Percentiles rank a stretch among this genome's conserved stretches.
phyloP scores from a whole-genome alignment of 2,797 vertebrate genomes.

The Neopelma chrysocephalum region DNA sequence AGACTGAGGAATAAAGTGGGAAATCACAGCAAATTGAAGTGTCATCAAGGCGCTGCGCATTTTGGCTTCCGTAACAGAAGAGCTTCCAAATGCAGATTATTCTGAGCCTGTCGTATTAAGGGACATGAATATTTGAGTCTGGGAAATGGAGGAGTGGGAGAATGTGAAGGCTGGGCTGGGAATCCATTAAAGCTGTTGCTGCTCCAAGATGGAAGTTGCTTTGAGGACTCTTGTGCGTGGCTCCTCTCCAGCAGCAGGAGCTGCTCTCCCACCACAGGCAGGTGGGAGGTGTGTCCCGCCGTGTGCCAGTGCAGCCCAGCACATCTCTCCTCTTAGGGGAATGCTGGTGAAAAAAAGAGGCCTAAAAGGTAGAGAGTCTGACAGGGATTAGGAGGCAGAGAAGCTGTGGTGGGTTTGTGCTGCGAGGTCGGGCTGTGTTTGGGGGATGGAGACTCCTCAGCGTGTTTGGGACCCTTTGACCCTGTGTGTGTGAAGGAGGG shows the following conservation, averaged over 20 bases:
- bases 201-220: not conserved
- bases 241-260: not conserved
- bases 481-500: accelerated
- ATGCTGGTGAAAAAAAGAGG: accelerated
- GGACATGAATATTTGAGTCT: not conserved
- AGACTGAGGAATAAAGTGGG: not conserved
- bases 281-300: accelerated
- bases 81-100: not conserved
- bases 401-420: accelerated
- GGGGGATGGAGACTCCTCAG: accelerated
- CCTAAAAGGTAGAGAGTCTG: accelerated
- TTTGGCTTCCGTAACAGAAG: not conserved
- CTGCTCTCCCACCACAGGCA: accelerated
- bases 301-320: not conserved
- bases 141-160: not conserved
- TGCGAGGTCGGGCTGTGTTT: accelerated
- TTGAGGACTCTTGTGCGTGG: accelerated
- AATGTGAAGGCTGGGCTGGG: not conserved
- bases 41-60: not conserved
- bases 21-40: not conserved
- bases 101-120: not conserved
- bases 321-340: accelerated
- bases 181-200: not conserved
- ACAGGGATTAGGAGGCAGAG: not conserved
- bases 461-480: accelerated